A percentile compares a stretch with the other conserved stretches of the same genome.
phyloP scores from a whole-genome alignment of 2,888 invertebrate genomes.

The Apeira syringaria region DNA sequence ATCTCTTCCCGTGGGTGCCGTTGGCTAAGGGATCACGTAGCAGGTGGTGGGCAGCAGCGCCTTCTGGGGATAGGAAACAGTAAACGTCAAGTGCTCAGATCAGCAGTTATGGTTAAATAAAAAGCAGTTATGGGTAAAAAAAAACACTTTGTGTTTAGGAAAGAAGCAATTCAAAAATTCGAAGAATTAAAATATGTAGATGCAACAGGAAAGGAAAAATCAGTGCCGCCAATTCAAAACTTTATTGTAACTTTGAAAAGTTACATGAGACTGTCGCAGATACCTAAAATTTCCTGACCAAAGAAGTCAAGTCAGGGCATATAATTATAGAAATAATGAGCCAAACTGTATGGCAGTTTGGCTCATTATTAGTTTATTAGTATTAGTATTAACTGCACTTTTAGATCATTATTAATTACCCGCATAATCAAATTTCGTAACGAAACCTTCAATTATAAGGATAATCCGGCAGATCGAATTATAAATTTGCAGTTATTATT shows the following conservation, averaged over 20 bases:
- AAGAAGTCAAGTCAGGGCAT: too few species aligned
- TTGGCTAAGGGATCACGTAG: not conserved
- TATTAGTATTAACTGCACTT: constrained; percentile 11
- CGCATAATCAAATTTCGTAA: constrained; percentile 11
- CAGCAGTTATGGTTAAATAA: too few species aligned
- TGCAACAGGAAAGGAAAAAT: not conserved
- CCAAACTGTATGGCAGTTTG: constrained; percentile 15
- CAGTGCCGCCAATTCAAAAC: not conserved
- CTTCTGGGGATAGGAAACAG: not conserved
- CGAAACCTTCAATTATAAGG: constrained; percentile 16
- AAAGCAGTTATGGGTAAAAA: not conserved
- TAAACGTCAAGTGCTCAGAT: not conserved
- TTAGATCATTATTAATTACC: constrained; percentile 7
- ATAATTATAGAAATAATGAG: constrained; percentile 18
- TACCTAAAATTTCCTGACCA: constrained; percentile 4
- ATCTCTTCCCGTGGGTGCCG: too few species aligned
- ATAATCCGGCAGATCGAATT: constrained; percentile 12
- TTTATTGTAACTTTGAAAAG: not conserved
- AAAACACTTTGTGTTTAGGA: not conserved
- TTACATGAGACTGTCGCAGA: constrained; percentile 1
- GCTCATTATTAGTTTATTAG: too few species aligned
- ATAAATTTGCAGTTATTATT: not conserved
- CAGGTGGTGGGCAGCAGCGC: not conserved
- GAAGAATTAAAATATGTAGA: not conserved
- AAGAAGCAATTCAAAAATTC: not conserved